Evolutionary conservation across 2,888 invertebrate genomes (phyloP), one percentile per base, ranked within the genome.

Genomic region (Frankliniella fusca): DNA sequence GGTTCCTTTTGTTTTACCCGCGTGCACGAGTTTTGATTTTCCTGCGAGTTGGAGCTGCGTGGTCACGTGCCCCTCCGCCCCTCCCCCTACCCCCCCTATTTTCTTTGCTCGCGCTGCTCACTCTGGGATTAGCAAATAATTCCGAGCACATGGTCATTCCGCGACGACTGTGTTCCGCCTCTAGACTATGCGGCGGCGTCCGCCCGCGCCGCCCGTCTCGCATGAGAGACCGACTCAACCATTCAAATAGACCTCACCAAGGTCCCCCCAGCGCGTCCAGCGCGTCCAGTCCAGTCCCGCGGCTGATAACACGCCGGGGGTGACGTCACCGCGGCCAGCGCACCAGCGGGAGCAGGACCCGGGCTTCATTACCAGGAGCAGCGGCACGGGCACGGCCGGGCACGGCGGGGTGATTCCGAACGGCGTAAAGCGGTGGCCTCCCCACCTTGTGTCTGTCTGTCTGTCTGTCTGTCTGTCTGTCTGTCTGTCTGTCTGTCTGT

Each of bases 211-310:
- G 70, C 12, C 70, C 70, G 70, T 76, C 70, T 23, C 70, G 70
- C 70, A 27, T 76, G 70, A 76, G 70, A 23, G 12, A 76, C 70
- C 70, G 70, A 76, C 70, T 76, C 70, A 76, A 76, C 70, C 70
- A 76, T 76, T 76, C 70, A 76, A 76, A 76, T 76, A 76, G 70
- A 76, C 23, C 70, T 61, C 61, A 61, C 61, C 61, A 38, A 38
- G 38, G 38, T 38, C 38, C 38, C 38, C 38, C 38, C 38, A 38
- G 3, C 38, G n/a, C n/a, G n/a, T n/a, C n/a, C n/a, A n/a, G n/a
- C n/a, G n/a, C n/a, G n/a, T n/a, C n/a, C n/a, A n/a, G n/a, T n/a
- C 38, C 38, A 38, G n/a, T n/a, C 38, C 38, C 38, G 38, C 38
- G 38, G 38, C 38, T 38, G 38, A 38, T 38, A 38, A 38, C 38